A percentile compares a stretch with the other conserved stretches of the same genome.
phyloP scores from a whole-genome alignment of 2,888 invertebrate genomes.

The Lithophane socia region DNA sequence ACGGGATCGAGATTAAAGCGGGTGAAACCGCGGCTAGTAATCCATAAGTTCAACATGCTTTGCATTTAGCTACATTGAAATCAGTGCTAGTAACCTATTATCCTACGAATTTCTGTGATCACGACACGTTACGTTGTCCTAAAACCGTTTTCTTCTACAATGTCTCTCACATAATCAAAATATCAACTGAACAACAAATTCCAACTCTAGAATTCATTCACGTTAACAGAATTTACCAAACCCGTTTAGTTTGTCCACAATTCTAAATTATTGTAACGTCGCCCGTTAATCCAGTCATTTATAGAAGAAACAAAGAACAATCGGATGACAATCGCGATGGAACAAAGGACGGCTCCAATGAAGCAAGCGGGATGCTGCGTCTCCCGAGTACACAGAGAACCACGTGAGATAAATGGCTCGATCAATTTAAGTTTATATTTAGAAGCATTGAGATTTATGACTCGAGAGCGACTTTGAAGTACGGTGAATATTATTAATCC shows the following conservation, averaged over 20 bases:
- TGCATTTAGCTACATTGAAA: not conserved
- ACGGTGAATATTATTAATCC: slow-evolving; percentile 48
- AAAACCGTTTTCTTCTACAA: not conserved
- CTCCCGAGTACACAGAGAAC: slow-evolving; percentile 23
- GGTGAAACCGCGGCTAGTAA: too few relatives aligned
- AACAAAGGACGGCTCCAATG: slow-evolving; percentile 49
- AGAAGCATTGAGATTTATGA: slow-evolving; percentile 61
- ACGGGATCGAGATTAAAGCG: too few relatives aligned
- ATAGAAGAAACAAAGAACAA: slow-evolving; percentile 52
- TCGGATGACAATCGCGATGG: slow-evolving; percentile 47
- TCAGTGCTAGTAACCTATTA: too few relatives aligned
- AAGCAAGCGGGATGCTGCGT: slow-evolving; percentile 36
- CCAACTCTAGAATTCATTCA: not conserved
- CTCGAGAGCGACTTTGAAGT: slow-evolving; percentile 59
- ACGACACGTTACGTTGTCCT: not conserved
- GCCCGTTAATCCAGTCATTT: slow-evolving; percentile 23
- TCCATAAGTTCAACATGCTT: not conserved
- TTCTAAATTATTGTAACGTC: slow-evolving; percentile 13
- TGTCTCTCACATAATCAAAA: not conserved
- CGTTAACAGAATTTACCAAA: not conserved
- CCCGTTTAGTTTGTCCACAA: slow-evolving; percentile 7
- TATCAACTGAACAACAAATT: not conserved
- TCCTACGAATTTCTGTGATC: not conserved
- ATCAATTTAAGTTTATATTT: slow-evolving; percentile 60
- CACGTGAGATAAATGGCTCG: slow-evolving; percentile 51